Evolutionary conservation across 1,140 invertebrate species (phyloP).

Genomic region (Diorhabda elongata): DNA sequence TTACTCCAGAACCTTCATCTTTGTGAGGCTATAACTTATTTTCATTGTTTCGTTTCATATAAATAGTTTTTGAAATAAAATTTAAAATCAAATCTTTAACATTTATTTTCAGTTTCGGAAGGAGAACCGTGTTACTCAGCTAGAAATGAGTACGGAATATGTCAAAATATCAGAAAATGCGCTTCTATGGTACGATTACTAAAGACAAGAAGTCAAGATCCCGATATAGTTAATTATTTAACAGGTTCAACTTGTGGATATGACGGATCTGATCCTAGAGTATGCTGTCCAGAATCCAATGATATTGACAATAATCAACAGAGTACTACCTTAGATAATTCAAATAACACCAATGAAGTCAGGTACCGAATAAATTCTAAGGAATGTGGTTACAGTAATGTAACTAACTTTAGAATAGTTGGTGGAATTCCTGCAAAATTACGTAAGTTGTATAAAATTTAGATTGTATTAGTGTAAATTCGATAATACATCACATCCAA

Average conservation of each 20-base stretch:
- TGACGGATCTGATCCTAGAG: conserved; percentile 49
- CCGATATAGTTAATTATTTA: conserved; percentile 6
- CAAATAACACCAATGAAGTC: neutral
- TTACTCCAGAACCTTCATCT: too few relatives aligned
- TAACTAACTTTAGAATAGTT: conserved; percentile 44
- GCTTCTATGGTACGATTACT: conserved; percentile 8
- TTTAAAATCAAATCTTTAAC: too few relatives aligned
- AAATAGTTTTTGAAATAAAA: too few relatives aligned
- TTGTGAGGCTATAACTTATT: too few relatives aligned
- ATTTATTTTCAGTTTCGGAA: conserved; percentile 11
- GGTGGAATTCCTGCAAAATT: conserved; percentile 46
- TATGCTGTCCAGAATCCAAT: conserved; percentile 49
- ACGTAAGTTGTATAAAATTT: conserved; percentile 17
- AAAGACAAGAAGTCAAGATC: conserved; percentile 10
- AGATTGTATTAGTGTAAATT: too few relatives aligned
- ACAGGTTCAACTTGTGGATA: conserved; percentile 52
- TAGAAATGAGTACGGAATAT: conserved; percentile 18
- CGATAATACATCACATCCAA: too few relatives aligned
- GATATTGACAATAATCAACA: neutral
- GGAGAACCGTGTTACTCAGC: conserved; percentile 16
- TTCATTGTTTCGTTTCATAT: too few relatives aligned
- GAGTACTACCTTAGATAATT: too few relatives aligned
- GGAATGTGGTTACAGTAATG: conserved; percentile 45
- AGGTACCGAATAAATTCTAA: neutral
- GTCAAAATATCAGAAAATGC: conserved; percentile 16